Percentiles rank a stretch among this genome's conserved stretches.
Conservation (phyloP, 2,113 vertebrate genomes). For the Rana temporaria region DNA sequence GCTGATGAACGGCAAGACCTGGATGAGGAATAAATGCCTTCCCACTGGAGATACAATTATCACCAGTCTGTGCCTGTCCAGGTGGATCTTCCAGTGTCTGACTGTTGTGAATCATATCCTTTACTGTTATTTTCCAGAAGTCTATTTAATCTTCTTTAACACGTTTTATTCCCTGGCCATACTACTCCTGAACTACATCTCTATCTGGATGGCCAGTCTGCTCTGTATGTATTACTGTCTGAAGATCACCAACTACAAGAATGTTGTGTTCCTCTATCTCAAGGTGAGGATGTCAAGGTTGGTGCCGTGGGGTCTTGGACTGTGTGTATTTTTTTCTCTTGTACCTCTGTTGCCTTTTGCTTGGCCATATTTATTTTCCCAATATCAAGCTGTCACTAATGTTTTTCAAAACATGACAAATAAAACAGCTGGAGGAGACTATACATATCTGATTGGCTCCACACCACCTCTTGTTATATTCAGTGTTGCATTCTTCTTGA, state of each 20-base stretch:
- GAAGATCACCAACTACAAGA: slow-evolving; percentile 59
- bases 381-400: fast-evolving
- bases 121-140: not conserved
- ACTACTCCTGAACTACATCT: not conserved
- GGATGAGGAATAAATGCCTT: no score
- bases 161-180: not conserved
- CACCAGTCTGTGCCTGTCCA: not conserved
- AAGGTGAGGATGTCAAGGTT: slow-evolving; percentile 58
- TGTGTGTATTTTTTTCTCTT: slow-evolving; percentile 6
- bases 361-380: fast-evolving
- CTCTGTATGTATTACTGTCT: slow-evolving; percentile 26
- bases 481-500: slow-evolving; percentile 59
- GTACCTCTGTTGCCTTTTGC: fast-evolving
- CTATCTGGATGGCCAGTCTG: no score
- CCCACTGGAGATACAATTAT: no score
- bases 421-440: not conserved
- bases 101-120: no score
- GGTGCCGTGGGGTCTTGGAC: not conserved
- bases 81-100: not conserved
- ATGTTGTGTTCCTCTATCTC: slow-evolving; percentile 33
- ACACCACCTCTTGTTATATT: slow-evolving; percentile 61
- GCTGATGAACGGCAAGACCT: no score
- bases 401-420: fast-evolving
- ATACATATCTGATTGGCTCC: slow-evolving; percentile 21
- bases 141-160: not conserved